Percentiles rank a stretch among this genome's conserved stretches.
Evolutionary conservation across 1,140 invertebrate species (phyloP).

Genomic region (Thaumetopoea pityocampa): DNA sequence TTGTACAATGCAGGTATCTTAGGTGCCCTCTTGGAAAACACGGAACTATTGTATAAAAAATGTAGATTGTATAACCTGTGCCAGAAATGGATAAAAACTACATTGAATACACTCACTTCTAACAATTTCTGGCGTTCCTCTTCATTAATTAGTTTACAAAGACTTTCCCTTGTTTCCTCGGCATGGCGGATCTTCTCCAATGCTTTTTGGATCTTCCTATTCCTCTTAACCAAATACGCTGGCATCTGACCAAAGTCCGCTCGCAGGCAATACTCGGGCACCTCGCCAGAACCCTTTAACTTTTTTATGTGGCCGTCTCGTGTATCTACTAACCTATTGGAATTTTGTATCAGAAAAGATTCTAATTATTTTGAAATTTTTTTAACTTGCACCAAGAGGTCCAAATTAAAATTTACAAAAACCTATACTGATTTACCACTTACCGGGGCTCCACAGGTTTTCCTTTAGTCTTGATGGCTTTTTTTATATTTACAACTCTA

Average conservation of each 20-base stretch:
- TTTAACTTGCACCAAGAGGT: neutral
- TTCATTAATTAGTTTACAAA: conserved; percentile 55
- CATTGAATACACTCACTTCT: conserved; percentile 39
- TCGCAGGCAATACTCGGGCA: conserved; percentile 58
- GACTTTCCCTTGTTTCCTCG: conserved; percentile 54
- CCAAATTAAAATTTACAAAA: too few relatives aligned
- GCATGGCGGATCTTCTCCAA: conserved; percentile 41
- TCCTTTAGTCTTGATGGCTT: conserved; percentile 69
- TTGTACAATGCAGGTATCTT: too few relatives aligned
- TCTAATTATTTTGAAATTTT: conserved; percentile 1
- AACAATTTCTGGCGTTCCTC: conserved; percentile 51
- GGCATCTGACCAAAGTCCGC: conserved; percentile 64
- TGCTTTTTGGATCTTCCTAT: conserved; percentile 44
- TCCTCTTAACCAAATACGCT: conserved; percentile 51
- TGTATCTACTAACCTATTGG: conserved; percentile 55
- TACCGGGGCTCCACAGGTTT: conserved; percentile 69
- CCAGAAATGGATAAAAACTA: too few relatives aligned
- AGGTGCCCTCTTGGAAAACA: too few relatives aligned
- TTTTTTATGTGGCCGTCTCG: conserved; percentile 65
- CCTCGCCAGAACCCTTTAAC: conserved; percentile 64
- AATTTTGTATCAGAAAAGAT: conserved; percentile 2
- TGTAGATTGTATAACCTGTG: too few relatives aligned
- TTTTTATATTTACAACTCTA: conserved; percentile 75
- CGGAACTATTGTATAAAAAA: neutral
- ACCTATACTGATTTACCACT: conserved; percentile 2